A percentile compares a stretch with the other conserved stretches of the same genome.
These are phyloP conservation scores for Pyralis farinalis DNA, from an alignment of 2,888 invertebrate genomes.

Conservation along the genomic window DNA sequence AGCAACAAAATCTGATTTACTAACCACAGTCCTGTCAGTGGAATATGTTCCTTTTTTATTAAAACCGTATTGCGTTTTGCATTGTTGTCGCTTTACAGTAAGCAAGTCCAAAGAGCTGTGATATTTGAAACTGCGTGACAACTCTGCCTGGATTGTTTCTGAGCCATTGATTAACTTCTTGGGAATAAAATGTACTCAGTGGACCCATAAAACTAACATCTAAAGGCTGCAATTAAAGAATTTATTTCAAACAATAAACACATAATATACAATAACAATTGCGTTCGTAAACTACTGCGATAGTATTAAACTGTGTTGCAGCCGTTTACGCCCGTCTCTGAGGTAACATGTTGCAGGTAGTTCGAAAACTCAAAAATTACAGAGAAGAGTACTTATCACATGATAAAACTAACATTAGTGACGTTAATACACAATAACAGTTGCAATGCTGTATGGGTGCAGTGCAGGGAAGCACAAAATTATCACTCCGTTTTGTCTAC, in stretches of 20 bases:
- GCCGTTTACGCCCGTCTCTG: too few species aligned
- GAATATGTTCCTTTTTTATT: conserved; percentile 9
- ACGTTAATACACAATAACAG: too few species aligned
- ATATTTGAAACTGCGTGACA: conserved; percentile 14
- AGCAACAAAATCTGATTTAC: conserved; percentile 11
- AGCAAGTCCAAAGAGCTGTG: conserved; percentile 11
- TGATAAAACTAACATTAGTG: too few species aligned
- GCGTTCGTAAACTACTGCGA: too few species aligned
- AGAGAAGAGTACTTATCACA: too few species aligned
- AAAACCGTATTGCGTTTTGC: conserved; percentile 11
- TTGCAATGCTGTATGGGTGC: too few species aligned
- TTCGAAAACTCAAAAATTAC: too few species aligned
- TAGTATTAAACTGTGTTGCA: too few species aligned
- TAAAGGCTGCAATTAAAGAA: conserved; percentile 17
- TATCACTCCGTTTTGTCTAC: conserved; percentile 24
- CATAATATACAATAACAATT: too few species aligned
- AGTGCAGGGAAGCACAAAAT: conserved; percentile 40
- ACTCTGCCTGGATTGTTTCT: conserved; percentile 17
- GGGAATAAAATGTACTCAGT: conserved; percentile 18
- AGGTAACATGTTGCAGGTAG: too few species aligned
- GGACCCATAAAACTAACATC: conserved; percentile 20
- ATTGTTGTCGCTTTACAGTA: conserved; percentile 12
- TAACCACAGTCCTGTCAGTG: conserved; percentile 7
- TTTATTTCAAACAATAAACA: too few species aligned
- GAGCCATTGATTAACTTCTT: conserved; percentile 19